These are phyloP conservation scores for Drosophila mayri DNA, from an alignment of 1,140 invertebrate genomes.

Conservation along the genomic window DNA sequence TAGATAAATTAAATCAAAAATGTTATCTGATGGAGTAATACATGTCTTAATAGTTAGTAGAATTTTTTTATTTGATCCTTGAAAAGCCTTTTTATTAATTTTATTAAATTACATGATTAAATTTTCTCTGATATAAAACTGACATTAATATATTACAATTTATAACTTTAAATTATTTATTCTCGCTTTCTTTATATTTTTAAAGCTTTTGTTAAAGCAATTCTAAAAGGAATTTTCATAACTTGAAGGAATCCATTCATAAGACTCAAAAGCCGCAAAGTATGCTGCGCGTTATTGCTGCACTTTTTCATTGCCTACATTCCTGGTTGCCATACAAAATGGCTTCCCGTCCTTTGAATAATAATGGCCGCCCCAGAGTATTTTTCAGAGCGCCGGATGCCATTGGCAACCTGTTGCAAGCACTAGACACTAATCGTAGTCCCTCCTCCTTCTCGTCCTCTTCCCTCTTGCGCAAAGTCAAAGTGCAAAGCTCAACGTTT, in stretches of 20 bases:
- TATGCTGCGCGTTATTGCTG: conserved; percentile 33
- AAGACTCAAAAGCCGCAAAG: conserved; percentile 31
- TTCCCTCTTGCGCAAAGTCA: conserved; percentile 7
- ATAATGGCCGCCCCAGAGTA: conserved; percentile 18
- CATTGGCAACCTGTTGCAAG: conserved; percentile 48
- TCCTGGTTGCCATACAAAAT: conserved; percentile 29
- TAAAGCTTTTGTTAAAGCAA: not conserved
- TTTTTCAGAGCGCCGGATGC: conserved; percentile 21
- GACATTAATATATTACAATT: not conserved
- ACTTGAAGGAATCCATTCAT: not conserved
- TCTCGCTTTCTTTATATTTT: not conserved
- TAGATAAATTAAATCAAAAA: not conserved
- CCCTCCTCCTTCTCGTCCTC: not conserved
- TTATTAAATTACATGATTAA: not conserved
- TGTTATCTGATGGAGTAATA: not conserved
- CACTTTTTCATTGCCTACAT: conserved; percentile 21
- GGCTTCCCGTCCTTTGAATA: conserved; percentile 24
- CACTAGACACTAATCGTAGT: not conserved
- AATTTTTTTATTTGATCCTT: not conserved
- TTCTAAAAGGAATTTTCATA: not conserved
- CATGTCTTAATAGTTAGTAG: not conserved
- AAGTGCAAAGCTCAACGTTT: conserved; percentile 65
- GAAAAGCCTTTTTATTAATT: too few relatives aligned
- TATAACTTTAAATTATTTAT: too few relatives aligned
- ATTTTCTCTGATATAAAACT: not conserved